Conservation (phyloP, 2,113 vertebrate genomes). For the Rhabdornis inornatus region DNA sequence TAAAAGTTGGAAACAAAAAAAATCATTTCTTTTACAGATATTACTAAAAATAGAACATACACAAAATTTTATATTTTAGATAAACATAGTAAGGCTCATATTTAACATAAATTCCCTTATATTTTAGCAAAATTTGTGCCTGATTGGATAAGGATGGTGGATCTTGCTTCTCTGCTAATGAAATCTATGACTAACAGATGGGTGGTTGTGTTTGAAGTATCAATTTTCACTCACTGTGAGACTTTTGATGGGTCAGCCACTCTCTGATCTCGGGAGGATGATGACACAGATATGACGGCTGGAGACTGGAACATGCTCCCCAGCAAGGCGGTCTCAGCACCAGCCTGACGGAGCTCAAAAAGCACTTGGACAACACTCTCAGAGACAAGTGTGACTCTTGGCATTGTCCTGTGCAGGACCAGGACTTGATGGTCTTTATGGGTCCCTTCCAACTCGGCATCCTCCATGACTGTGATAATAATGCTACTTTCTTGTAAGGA, state of each 20-base stretch:
- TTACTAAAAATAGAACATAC: not conserved
- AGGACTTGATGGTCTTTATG: not conserved
- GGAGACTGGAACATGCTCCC: not conserved
- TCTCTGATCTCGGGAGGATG: not conserved
- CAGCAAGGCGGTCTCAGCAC: not conserved
- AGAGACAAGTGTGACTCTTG: not conserved
- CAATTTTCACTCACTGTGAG: not conserved
- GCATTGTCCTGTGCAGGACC: not conserved
- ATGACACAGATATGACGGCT: not conserved
- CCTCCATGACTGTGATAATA: not conserved
- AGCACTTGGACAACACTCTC: rapidly evolving
- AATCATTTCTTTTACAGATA: not conserved
- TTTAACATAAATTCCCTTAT: not conserved
- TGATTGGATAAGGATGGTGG: not conserved
- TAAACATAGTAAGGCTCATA: not conserved
- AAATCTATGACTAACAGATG: not conserved
- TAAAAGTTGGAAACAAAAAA: not conserved
- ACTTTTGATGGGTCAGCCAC: not conserved
- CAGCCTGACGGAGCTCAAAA: not conserved
- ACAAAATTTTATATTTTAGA: not conserved
- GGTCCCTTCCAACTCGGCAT: not conserved
- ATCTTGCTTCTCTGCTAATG: not conserved
- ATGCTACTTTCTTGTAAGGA: not conserved
- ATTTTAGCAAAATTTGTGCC: not conserved
- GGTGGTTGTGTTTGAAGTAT: not conserved